Evolutionary conservation across 2,797 vertebrate species (phyloP).

Genomic region (Hapalemur alaotrensis): DNA sequence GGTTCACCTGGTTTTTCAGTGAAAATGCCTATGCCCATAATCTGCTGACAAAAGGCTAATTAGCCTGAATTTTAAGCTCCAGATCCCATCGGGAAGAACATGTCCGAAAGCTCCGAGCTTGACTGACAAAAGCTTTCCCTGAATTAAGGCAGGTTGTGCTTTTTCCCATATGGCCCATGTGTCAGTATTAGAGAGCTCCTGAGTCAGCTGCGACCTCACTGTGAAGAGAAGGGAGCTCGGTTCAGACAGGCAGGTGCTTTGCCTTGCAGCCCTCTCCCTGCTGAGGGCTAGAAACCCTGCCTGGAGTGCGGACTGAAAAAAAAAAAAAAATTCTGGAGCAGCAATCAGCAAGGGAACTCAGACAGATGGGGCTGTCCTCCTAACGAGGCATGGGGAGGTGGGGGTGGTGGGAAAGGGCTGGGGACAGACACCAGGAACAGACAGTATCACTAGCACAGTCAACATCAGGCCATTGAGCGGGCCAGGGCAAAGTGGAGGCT

Average conservation of each 20-base stretch:
- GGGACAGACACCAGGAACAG: background rate
- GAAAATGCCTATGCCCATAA: background rate
- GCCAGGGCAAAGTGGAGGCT: background rate
- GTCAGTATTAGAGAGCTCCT: background rate
- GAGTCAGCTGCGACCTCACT: background rate
- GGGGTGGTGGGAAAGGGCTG: background rate
- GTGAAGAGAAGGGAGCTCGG: background rate
- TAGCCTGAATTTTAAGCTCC: conserved; percentile 26
- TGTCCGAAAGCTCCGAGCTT: background rate
- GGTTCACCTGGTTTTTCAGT: background rate
- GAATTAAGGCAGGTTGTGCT: background rate
- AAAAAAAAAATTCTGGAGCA: background rate
- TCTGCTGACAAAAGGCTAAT: conserved; percentile 29
- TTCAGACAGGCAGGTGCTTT: background rate
- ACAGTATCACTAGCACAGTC: too few relatives aligned
- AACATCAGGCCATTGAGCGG: accelerated
- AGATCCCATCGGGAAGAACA: background rate
- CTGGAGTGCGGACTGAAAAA: background rate
- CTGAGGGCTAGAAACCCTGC: background rate
- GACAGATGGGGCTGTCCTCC: background rate
- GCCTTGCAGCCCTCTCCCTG: background rate
- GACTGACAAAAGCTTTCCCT: background rate
- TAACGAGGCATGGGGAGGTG: background rate
- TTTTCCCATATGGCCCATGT: background rate
- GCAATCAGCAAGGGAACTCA: background rate